phyloP scores from a whole-genome alignment of 2,113 vertebrate genomes.

The Morone chrysops region DNA sequence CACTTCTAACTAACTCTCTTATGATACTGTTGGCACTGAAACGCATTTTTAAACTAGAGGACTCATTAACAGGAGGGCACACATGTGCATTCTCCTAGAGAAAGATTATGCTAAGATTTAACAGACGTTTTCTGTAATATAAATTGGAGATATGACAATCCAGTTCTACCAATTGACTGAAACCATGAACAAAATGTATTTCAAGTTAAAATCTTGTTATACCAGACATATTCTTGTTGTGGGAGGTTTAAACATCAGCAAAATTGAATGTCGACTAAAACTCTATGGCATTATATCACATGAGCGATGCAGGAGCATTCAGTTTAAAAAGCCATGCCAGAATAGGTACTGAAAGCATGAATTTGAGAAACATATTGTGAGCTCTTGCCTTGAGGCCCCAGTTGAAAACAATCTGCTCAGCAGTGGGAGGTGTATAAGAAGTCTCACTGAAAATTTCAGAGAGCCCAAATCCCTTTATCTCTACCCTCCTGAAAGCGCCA shows the following conservation, averaged over 20 bases:
- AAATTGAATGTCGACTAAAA: no score
- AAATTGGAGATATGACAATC: background rate
- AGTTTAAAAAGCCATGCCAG: constrained; percentile 30
- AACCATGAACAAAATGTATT: background rate
- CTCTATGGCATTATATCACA: constrained; percentile 9
- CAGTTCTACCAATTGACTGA: background rate
- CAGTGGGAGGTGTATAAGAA: constrained; percentile 61
- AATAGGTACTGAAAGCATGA: constrained; percentile 28
- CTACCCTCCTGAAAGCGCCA: constrained; percentile 74
- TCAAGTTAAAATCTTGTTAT: constrained; percentile 14
- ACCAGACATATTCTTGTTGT: background rate
- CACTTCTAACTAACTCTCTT: constrained; percentile 15
- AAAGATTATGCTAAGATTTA: background rate
- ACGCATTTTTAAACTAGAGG: constrained; percentile 19
- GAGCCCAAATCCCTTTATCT: constrained; percentile 83
- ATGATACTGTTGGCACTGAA: constrained; percentile 1
- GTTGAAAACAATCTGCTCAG: constrained; percentile 72
- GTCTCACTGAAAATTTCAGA: constrained; percentile 73
- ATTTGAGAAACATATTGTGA: constrained; percentile 47
- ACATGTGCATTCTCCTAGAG: background rate
- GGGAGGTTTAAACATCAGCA: constrained; percentile 7
- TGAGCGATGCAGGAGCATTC: background rate
- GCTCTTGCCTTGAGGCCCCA: constrained; percentile 43
- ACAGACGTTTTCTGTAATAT: background rate
- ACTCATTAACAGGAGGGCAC: background rate